Base-by-base conservation (phyloP, 2,113 vertebrate species). In the Gasterosteus aculeatus region DNA sequence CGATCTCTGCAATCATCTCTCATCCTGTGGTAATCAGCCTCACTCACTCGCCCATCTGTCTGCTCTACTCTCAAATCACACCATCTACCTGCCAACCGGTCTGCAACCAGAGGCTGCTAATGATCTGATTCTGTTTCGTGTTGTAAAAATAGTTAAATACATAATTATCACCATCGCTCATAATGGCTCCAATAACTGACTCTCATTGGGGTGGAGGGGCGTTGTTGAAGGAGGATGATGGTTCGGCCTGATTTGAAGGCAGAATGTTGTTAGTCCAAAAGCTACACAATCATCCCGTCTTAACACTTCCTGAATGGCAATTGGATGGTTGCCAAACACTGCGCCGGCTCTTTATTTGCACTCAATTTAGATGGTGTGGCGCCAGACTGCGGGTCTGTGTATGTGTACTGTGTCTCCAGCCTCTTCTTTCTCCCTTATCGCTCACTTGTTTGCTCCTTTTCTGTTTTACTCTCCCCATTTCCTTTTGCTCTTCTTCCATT, bases 111-210 rank as follows among this genome's bases (percentile, higher is more conserved):
- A 73, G 76, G 82, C 69, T 61, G 9, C 69, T 89, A 89, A 91
- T 84, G 83, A 91, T 90, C 86, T 62, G 53, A 72, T 87, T 87
- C 87, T 89, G 86, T 91, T 89, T 87, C 83, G 70, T 31, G 47
- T 77, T 86, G 81, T 92, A 90, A 92, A 92, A 92, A 93, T 91
- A 91, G 89, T 89, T 75, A 51, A 82, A 89, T 88, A 86, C 81
- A 82, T 93, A 93, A 93, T 93, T 93, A 93, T 90, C 90, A 92
- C 88, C 91, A 93, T 93, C 88, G 78, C 83, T 93, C 93, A 92
- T 89, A 89, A 93, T 60, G 70, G 88, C 83, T 86, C 86, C 90
- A 81, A 89, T 92, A 92, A 90, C 82, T 69, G 79, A 68, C 80
- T 87, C 85, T 90, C 86, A 29, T 86, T 42, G 29, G 19, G 63